Evolutionary conservation across 1,140 invertebrate genomes (phyloP).

Genomic region (Carcinoscorpius rotundicauda): DNA sequence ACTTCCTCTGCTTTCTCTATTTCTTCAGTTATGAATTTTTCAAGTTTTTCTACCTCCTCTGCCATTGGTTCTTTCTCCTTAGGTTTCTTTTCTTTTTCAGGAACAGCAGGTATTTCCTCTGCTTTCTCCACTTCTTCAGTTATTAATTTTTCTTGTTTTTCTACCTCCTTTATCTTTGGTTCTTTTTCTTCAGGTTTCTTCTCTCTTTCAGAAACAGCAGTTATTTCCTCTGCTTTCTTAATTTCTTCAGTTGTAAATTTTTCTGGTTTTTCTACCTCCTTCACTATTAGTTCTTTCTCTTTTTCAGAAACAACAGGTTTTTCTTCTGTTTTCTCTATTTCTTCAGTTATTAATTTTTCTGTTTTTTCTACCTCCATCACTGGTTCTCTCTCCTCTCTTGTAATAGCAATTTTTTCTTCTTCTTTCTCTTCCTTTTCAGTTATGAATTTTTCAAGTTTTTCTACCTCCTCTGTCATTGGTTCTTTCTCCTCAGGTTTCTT

Average conservation of each 20-base stretch:
- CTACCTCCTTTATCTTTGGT: too few species aligned
- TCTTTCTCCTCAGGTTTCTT: neutral
- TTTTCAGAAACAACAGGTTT: neutral
- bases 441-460: constrained; percentile 17
- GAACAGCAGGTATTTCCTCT: too few species aligned
- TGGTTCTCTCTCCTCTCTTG: neutral
- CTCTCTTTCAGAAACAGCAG: too few species aligned
- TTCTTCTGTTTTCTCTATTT: neutral
- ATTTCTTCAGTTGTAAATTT: constrained; percentile 5
- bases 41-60: constrained; percentile 23
- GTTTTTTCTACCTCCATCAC: constrained; percentile 1
- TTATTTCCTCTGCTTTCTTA: too few species aligned
- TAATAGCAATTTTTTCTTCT: neutral
- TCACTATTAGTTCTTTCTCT: neutral
- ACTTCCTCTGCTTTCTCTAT: too few species aligned
- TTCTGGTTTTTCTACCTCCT: constrained; percentile 5
- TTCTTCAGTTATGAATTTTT: constrained; percentile 29
- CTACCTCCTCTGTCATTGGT: neutral
- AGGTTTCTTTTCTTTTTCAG: too few species aligned
- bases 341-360: constrained; percentile 5
- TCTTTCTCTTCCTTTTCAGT: constrained; percentile 14
- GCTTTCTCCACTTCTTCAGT: too few species aligned
- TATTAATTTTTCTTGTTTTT: too few species aligned
- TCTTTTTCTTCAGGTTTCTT: too few species aligned
- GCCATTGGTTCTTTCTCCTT: constrained; percentile 17